Percentiles rank a stretch among this genome's conserved stretches.
Conservation (phyloP, 2,888 invertebrate species). For the Eupithecia subumbrata region DNA sequence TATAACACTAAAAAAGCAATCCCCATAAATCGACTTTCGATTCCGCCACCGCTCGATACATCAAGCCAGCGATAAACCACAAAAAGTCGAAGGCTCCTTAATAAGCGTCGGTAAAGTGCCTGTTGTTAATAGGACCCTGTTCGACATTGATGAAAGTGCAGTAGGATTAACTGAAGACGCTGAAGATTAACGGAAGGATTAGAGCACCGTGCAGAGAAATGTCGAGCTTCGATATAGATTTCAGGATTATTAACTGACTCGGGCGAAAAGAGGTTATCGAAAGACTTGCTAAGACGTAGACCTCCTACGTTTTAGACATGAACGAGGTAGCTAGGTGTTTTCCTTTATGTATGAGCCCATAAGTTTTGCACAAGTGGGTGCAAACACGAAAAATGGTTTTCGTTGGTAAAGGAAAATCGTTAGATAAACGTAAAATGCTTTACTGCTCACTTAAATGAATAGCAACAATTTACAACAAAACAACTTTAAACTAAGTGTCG, state of each 20-base stretch:
- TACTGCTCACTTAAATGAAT: no score
- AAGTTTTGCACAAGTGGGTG: not conserved
- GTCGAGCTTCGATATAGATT: constrained; percentile 11
- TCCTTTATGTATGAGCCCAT: not conserved
- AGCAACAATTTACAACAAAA: no score
- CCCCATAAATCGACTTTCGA: constrained; percentile 25
- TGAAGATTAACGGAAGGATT: constrained; percentile 45
- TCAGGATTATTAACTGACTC: constrained; percentile 12
- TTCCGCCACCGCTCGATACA: constrained; percentile 25
- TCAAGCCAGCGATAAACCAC: constrained; percentile 37
- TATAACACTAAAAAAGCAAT: constrained; percentile 15
- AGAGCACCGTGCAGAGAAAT: constrained; percentile 31
- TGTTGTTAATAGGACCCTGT: constrained; percentile 45
- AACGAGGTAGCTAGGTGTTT: not conserved
- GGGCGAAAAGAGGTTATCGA: constrained; percentile 9
- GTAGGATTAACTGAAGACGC: constrained; percentile 11
- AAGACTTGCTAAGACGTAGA: not conserved
- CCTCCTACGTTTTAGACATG: not conserved
- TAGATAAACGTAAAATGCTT: no score
- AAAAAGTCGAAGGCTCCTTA: constrained; percentile 29
- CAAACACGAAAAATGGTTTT: not conserved
- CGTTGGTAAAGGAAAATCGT: no score
- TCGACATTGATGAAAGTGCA: constrained; percentile 50
- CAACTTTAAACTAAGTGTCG: no score
- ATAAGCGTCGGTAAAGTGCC: constrained; percentile 32